Conservation (phyloP, 1,140 invertebrate species). For the Solen grandis region DNA sequence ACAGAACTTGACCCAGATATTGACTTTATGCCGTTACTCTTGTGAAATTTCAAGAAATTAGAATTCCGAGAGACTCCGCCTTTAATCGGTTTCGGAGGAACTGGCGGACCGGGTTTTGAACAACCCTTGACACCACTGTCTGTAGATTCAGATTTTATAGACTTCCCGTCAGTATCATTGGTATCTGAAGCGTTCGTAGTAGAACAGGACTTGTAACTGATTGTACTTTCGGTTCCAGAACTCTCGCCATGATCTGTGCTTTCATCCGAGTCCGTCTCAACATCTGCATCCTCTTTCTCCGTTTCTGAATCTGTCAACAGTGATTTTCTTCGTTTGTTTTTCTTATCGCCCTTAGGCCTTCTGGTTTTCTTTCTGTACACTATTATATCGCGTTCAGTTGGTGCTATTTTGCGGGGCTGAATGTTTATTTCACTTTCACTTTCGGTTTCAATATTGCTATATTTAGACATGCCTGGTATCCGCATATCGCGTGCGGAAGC, state of each 20-base stretch:
- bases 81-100: conserved; percentile 30
- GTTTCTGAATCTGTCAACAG: neutral
- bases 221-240: conserved; percentile 45
- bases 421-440: neutral
- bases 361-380: conserved; percentile 36
- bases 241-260: neutral
- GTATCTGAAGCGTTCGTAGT: neutral
- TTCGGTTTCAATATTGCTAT: neutral
- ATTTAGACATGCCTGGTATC: neutral
- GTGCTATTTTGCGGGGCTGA: neutral
- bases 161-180: neutral
- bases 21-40: conserved; percentile 25
- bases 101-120: neutral
- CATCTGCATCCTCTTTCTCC: no score
- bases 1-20: conserved; percentile 6
- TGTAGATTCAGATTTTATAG: neutral
- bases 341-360: neutral
- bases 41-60: conserved; percentile 41
- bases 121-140: conserved; percentile 25
- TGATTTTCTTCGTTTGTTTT: neutral
- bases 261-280: neutral
- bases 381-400: conserved; percentile 23
- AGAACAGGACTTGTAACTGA: conserved; percentile 33
- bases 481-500: neutral
- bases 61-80: conserved; percentile 41